Base-by-base conservation (phyloP, 2,888 invertebrate species). In the Pasiphila rectangulata region DNA sequence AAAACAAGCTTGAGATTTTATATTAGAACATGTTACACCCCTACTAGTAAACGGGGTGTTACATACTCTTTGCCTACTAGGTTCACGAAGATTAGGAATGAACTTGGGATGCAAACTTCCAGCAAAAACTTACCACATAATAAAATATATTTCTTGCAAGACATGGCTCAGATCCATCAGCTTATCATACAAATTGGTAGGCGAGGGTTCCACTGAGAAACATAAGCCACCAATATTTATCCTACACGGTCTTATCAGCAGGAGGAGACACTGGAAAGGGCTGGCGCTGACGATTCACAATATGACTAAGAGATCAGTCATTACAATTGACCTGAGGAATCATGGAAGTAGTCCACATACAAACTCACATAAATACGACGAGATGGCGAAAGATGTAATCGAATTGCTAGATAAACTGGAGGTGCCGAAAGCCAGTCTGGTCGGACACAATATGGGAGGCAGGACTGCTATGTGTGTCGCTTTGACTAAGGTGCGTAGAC, bases 391-490 rank as follows among this genome's bases (percentile, higher is more conserved):
- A 41, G 98, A 98, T 79, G 69, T 98, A 2, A 73, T 90, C 5
- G 69, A 86, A 3, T 83, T 96, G 27, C 78, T 94, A 59, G 79
- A 91, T 32, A 90, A 92, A 52, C 75, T 93, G 25, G 74, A 86
- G 0, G 84, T 95, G 6, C 59, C 85, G 0, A 91, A 91, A 72
- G 91, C 92, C 0, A 83, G 91, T 40, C 69, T 96, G 4, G 74
- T 98, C 57, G 98, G 98, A 0, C 97, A 98, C 72, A 95, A 96
- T 57, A 96, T 98, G 95, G 98, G 98, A 0, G 98, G 98, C 3
- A 92, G 95, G 51, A 90, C 94, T 1, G 93, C 93, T 56, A 97
- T 98, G 97, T 90, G 91, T 32, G 87, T 94, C 23, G 93, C 97
- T 1, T 82, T 98, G 35, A 88, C 89, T 73, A 90, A 92, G 81